Conservation (phyloP, 2,113 vertebrate species). For the Oncorhynchus keta region DNA sequence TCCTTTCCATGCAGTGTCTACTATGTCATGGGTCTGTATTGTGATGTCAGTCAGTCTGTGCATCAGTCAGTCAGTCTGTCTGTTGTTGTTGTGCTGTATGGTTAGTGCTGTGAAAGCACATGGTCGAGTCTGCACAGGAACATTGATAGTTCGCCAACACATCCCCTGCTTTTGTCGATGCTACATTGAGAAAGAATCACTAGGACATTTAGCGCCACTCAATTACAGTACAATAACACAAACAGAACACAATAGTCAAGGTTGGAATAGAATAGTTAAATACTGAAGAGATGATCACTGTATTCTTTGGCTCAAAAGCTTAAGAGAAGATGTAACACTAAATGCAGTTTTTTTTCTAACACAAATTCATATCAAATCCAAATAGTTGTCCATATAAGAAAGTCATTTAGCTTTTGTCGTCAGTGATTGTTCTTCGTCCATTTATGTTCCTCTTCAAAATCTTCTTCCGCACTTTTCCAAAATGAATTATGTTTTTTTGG, state of each 20-base stretch:
- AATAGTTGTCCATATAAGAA: slow-evolving; percentile 2
- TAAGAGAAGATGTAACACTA: slow-evolving; percentile 20
- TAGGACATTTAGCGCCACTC: slow-evolving; percentile 51
- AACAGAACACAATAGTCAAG: slow-evolving; percentile 45
- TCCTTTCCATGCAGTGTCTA: slow-evolving; percentile 32
- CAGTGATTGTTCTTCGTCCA: slow-evolving; percentile 52
- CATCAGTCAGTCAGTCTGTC: neutral
- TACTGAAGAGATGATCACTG: slow-evolving; percentile 46
- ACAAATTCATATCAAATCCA: neutral
- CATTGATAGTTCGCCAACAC: slow-evolving; percentile 29
- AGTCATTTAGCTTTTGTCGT: neutral
- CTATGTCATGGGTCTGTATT: neutral
- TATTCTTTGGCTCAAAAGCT: slow-evolving; percentile 70
- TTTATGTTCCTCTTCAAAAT: slow-evolving; percentile 31
- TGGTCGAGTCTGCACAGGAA: slow-evolving; percentile 20
- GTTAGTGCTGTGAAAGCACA: slow-evolving; percentile 49
- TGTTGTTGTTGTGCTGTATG: neutral
- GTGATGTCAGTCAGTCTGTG: neutral
- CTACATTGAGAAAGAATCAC: slow-evolving; percentile 68
- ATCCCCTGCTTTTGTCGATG: slow-evolving; percentile 51
- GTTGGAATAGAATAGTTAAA: slow-evolving; percentile 44
- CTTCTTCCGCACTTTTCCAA: slow-evolving; percentile 27
- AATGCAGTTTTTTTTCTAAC: slow-evolving; percentile 13
- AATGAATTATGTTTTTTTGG: neutral
- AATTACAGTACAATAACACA: slow-evolving; percentile 56